Evolutionary conservation across 2,113 vertebrate genomes (phyloP).

Genomic region (Sus scrofa): DNA sequence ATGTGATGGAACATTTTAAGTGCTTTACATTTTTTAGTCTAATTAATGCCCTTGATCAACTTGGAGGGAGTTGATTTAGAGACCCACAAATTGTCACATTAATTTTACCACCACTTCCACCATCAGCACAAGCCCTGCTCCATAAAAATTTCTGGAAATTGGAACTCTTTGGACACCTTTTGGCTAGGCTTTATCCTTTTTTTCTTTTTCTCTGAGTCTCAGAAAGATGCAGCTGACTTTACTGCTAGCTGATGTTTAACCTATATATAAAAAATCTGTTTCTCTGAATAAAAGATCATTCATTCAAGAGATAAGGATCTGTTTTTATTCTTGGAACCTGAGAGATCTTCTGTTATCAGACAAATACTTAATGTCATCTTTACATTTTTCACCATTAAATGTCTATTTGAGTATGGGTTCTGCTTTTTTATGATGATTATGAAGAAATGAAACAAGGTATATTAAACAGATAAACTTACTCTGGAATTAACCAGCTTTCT

Average conservation of each 20-base stretch:
- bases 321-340: conserved; percentile 18
- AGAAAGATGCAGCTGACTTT: neutral
- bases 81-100: neutral
- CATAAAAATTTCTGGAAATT: neutral
- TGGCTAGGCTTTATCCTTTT: neutral
- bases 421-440: conserved; percentile 6
- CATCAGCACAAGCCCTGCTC: neutral
- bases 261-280: neutral
- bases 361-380: neutral
- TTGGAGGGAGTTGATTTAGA: neutral
- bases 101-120: neutral
- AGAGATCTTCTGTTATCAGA: conserved; percentile 17
- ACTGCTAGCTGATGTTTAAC: conserved; percentile 5
- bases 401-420: neutral
- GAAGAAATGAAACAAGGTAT: conserved; percentile 25
- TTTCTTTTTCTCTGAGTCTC: neutral
- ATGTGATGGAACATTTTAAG: neutral
- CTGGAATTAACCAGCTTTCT: neutral
- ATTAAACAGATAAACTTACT: neutral
- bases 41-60: neutral
- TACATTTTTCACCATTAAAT: neutral
- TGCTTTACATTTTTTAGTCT: neutral
- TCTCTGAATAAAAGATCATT: conserved; percentile 53
- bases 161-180: neutral
- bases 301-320: neutral